A percentile compares a stretch with the other conserved stretches of the same genome.
Evolutionary conservation across 2,888 invertebrate genomes (phyloP).

Genomic region (Rhyacophila evoluta): DNA sequence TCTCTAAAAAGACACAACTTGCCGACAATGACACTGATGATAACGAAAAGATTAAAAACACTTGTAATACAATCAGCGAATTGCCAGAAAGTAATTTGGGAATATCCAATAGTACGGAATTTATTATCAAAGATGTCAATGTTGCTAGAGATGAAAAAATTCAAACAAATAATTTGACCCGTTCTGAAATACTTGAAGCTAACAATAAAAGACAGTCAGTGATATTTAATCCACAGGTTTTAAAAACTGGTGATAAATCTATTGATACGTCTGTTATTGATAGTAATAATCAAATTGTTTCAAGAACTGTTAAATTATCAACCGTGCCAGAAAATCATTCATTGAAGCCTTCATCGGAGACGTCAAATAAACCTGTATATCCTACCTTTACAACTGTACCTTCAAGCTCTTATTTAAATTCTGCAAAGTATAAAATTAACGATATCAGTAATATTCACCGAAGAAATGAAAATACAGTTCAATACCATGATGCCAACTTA

Average conservation of each 20-base stretch:
- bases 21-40: background rate
- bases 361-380: background rate
- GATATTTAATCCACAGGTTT: constrained; percentile 59
- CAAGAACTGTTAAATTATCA: background rate
- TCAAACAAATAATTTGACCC: constrained; percentile 1
- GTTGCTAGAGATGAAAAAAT: background rate
- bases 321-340: background rate
- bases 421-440: background rate
- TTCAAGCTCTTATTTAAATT: background rate
- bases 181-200: constrained; percentile 62
- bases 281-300: background rate
- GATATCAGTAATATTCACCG: background rate
- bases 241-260: background rate
- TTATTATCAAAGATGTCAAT: constrained; percentile 2
- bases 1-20: background rate
- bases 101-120: background rate
- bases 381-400: background rate
- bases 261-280: background rate
- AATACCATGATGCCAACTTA: background rate
- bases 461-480: background rate
- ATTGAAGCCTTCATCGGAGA: background rate
- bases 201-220: constrained; percentile 67
- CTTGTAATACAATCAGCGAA: too few relatives aligned
- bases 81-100: background rate
- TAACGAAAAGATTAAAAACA: background rate